Evolutionary conservation across 2,797 vertebrate genomes (phyloP).

Genomic region (Hozukius guyotensis): DNA sequence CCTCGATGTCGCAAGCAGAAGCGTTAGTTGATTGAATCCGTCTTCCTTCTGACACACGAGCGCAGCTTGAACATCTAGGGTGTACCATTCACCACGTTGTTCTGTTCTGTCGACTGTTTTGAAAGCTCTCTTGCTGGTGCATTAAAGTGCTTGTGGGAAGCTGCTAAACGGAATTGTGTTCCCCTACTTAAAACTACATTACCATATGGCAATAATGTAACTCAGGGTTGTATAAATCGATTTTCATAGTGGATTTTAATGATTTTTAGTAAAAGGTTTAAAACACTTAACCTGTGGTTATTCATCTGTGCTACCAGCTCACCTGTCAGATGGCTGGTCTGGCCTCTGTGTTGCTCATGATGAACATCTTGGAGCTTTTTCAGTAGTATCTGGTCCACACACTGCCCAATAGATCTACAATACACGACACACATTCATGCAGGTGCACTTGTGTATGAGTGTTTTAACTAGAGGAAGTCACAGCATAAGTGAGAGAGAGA

Average conservation of each 20-base stretch:
- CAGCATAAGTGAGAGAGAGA: neutral
- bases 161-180: neutral
- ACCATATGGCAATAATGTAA: neutral
- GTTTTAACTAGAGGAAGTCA: neutral
- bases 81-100: slow-evolving; percentile 88
- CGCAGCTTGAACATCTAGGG: slow-evolving; percentile 94
- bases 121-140: neutral
- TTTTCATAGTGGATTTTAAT: neutral
- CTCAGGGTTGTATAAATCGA: neutral
- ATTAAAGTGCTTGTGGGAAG: neutral
- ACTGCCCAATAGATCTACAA: slow-evolving; percentile 91
- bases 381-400: slow-evolving; percentile 97
- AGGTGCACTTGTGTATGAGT: neutral
- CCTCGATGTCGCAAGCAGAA: slow-evolving; percentile 99
- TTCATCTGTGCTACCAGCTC: neutral
- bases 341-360: slow-evolving; percentile 92
- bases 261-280: no score
- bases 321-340: slow-evolving; percentile 94
- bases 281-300: neutral
- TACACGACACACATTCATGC: neutral
- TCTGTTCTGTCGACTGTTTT: slow-evolving; percentile 75
- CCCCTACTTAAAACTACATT: neutral
- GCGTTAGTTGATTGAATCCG: slow-evolving; percentile 97
- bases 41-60: slow-evolving; percentile 96
- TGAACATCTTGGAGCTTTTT: slow-evolving; percentile 95